These are phyloP conservation scores for Craseonycteris thonglongyai DNA, from an alignment of 2,113 vertebrate genomes.

Conservation along the genomic window DNA sequence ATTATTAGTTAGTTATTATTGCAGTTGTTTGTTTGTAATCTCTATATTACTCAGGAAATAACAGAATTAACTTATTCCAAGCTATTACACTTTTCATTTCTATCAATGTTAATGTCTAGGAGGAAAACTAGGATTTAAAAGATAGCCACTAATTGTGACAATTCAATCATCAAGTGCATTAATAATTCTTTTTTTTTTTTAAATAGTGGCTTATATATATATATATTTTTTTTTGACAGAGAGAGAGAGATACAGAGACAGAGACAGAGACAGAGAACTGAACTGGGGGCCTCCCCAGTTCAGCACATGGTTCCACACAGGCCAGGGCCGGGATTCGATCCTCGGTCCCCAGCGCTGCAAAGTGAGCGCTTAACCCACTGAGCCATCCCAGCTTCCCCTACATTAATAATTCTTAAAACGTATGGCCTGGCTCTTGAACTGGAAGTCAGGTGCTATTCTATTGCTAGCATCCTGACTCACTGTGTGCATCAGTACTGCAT, in stretches of 20 bases:
- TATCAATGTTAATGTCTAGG: neutral
- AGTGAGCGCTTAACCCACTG: too few species aligned
- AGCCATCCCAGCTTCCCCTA: too few species aligned
- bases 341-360: too few species aligned
- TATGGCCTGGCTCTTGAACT: neutral
- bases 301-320: too few species aligned
- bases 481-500: neutral
- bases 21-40: neutral
- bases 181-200: conserved; percentile 15
- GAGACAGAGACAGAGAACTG: too few species aligned
- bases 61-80: conserved; percentile 26
- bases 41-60: neutral
- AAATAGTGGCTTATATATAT: too few species aligned
- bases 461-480: neutral
- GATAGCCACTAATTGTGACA: neutral
- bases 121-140: neutral
- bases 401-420: neutral
- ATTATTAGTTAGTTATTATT: too few species aligned
- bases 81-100: neutral
- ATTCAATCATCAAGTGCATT: neutral
- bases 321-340: too few species aligned
- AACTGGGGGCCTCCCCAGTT: too few species aligned
- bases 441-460: neutral
- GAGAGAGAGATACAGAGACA: too few species aligned
- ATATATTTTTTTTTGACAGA: too few species aligned